phyloP scores from a whole-genome alignment of 2,888 invertebrate species.

The Morpho deidamia region DNA sequence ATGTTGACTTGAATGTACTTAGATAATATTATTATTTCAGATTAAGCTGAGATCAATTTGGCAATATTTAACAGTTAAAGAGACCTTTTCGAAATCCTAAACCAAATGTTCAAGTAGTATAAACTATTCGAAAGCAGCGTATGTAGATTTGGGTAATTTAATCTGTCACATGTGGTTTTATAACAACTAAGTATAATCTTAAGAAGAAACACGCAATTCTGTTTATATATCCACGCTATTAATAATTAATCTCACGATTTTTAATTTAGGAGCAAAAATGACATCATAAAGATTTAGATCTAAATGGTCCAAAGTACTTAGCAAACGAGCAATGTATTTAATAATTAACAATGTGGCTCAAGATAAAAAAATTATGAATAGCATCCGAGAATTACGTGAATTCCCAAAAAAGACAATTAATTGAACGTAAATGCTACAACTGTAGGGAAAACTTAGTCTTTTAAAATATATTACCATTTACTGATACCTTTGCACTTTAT shows the following conservation, averaged over 20 bases:
- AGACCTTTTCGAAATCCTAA: slow-evolving; percentile 37
- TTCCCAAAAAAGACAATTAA: no score
- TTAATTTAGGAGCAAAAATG: not conserved
- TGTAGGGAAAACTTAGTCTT: no score
- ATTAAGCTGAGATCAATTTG: slow-evolving; percentile 37
- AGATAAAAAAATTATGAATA: no score
- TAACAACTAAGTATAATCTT: not conserved
- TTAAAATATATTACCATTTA: no score
- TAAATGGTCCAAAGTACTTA: no score
- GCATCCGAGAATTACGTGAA: no score
- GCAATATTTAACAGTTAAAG: not conserved
- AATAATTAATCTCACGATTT: not conserved
- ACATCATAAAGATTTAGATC: not conserved
- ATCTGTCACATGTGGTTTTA: not conserved
- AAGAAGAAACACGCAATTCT: not conserved
- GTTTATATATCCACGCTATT: not conserved
- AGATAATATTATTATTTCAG: slow-evolving; percentile 29
- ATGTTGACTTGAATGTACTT: no score
- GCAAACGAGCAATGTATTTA: no score
- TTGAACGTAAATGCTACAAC: no score
- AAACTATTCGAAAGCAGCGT: slow-evolving; percentile 9
- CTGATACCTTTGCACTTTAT: no score
- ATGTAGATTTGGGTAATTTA: slow-evolving; percentile 6
- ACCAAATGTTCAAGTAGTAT: not conserved
- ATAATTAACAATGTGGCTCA: no score